Evolutionary conservation across 1,140 invertebrate species (phyloP).

Genomic region (Harpegnathos saltator): DNA sequence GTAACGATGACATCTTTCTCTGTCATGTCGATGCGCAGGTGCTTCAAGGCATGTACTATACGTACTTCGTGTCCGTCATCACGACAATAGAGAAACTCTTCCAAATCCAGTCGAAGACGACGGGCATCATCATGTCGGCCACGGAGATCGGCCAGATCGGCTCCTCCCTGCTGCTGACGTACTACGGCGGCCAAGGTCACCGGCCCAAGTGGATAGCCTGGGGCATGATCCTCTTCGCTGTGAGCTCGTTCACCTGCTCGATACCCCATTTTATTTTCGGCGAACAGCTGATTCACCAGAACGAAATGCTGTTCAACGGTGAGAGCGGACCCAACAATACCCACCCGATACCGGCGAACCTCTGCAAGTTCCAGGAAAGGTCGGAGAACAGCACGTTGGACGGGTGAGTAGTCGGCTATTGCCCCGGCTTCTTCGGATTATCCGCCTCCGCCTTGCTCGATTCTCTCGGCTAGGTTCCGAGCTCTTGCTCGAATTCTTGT

Average conservation of each 20-base stretch:
- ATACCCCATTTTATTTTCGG: slow-evolving; percentile 93
- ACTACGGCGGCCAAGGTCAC: slow-evolving; percentile 97
- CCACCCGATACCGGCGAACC: slow-evolving; percentile 79
- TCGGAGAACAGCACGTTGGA: slow-evolving; percentile 76
- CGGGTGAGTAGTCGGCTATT: slow-evolving; percentile 71
- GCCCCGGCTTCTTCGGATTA: slow-evolving; percentile 9
- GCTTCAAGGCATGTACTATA: slow-evolving; percentile 97
- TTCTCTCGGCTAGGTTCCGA: slow-evolving; percentile 27
- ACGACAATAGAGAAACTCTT: slow-evolving; percentile 99
- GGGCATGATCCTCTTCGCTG: slow-evolving; percentile 96
- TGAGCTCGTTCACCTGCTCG: slow-evolving; percentile 95
- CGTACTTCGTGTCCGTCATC: slow-evolving; percentile 98
- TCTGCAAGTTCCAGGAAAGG: slow-evolving; percentile 80
- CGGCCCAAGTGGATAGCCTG: slow-evolving; percentile 98
- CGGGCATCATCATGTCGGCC: slow-evolving; percentile 96
- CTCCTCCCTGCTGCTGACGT: slow-evolving; percentile 95
- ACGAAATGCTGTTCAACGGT: slow-evolving; percentile 87
- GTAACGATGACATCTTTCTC: not conserved
- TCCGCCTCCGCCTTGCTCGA: slow-evolving; percentile 20
- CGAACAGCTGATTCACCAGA: slow-evolving; percentile 89
- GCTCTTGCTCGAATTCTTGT: not conserved
- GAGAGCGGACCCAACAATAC: slow-evolving; percentile 77
- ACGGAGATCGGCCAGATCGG: slow-evolving; percentile 98
- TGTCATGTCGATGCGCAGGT: slow-evolving; percentile 82
- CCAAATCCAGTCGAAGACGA: slow-evolving; percentile 97